phyloP scores from a whole-genome alignment of 1,140 invertebrate genomes.

The Agrilus planipennis region DNA sequence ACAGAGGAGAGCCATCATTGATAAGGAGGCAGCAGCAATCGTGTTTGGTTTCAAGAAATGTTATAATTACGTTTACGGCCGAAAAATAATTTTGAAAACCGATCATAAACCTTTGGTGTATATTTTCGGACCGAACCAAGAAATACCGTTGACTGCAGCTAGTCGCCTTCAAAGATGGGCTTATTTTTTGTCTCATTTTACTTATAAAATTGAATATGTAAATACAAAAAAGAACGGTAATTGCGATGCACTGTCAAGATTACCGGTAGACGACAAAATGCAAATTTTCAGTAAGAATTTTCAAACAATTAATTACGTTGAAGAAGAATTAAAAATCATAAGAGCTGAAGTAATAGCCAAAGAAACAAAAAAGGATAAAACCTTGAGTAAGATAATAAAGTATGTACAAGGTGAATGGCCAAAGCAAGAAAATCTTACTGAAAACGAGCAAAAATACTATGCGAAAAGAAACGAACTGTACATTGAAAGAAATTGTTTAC shows the following conservation, averaged over 20 bases:
- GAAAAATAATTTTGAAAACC: slow-evolving; percentile 34
- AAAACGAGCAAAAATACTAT: slow-evolving; percentile 1
- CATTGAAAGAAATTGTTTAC: no score
- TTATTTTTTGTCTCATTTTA: slow-evolving; percentile 4
- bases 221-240: slow-evolving; percentile 1
- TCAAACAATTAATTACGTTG: neutral
- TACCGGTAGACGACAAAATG: slow-evolving; percentile 1
- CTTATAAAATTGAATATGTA: slow-evolving; percentile 7
- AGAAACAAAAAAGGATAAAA: neutral
- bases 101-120: slow-evolving; percentile 32
- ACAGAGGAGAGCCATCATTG: neutral
- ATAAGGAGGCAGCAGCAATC: slow-evolving; percentile 29
- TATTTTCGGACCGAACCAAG: slow-evolving; percentile 4
- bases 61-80: slow-evolving; percentile 30
- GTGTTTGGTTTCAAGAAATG: slow-evolving; percentile 28
- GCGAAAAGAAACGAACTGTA: no score
- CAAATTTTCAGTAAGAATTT: neutral
- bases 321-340: neutral
- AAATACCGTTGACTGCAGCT: slow-evolving; percentile 3
- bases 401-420: slow-evolving; percentile 7
- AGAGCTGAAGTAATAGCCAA: neutral
- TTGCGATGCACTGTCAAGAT: neutral
- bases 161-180: slow-evolving; percentile 1
- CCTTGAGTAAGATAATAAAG: neutral
- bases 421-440: neutral